Base-by-base conservation (phyloP, 2,797 vertebrate genomes). In the Pelobates cultripes region DNA sequence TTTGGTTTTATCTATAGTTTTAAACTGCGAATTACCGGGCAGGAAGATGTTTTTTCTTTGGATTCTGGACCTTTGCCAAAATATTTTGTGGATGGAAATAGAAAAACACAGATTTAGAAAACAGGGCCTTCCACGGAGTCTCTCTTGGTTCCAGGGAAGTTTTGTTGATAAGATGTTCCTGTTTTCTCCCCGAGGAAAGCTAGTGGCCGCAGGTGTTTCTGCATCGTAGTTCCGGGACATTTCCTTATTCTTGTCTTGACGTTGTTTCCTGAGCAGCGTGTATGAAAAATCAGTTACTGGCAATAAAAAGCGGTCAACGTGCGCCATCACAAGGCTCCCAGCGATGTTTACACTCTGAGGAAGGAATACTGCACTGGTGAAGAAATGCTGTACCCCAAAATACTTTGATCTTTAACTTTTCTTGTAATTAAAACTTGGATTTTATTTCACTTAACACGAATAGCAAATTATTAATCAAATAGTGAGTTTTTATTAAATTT, bases 131-230 rank as follows among this genome's bases (percentile, higher is more conserved):
- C 78, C 78, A 42, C 55, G 41, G 66, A 44, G 15, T 43, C 14
- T 47, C 3, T 64, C 43, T 64, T 64, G 7, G 70, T 64, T 51
- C 43, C 17, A 53, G 88, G 94, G 93, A 91, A 92, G 93, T 92
- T 40, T 64, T 93, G 93, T 93, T 93, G 91, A 92, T 91, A 88
- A 82, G 78, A 72, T 91, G 89, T 94, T 95, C 94, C 93, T 94
- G 94, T 94, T 94, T 95, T 94, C 92, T 91, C 94, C 91, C 92
- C 90, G 78, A 73, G 82, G 88, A 94, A 88, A 64, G 42, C 87
- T 84, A 41, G 78, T 87, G 82, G 82, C 86, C 87, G 90, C 93
- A 94, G 94, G 93, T 94, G 93, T 90, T 91, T 91, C 91, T 94
- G 66, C 44, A 43, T 43, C 12, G 28, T 40, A 45, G 28, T 80